Base-by-base conservation (phyloP, 2,888 invertebrate species). In the Serrognathus titanus region DNA sequence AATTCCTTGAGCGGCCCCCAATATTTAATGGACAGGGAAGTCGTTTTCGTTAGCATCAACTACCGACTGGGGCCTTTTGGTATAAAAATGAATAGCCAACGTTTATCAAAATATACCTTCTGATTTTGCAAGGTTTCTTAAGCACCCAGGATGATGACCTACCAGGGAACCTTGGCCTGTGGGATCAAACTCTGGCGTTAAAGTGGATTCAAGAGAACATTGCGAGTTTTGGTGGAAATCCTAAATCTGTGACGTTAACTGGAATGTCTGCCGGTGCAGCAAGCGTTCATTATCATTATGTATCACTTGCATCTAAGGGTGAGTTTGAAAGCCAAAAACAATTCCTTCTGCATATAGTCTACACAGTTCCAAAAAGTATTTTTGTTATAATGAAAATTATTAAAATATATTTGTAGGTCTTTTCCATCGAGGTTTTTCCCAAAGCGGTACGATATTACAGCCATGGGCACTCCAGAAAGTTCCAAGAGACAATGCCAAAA, bases 221-320 rank as follows among this genome's bases (percentile, higher is more conserved):
- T 58, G 77, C 80, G 62, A 78, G 79, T 69, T 89, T 89, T 66
- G 86, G 86, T 1, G 89, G 89, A 0, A 82, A 88, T 75, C 82
- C 86, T 2, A 80, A 83, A 37, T 83, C 83, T 59, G 79, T 89
- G 20, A 85, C 87, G 0, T 69, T 89, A 1, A 73, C 83, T 0
- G 89, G 89, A 1, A 80, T 82, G 64, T 88, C 88, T 2, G 85
- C 89, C 0, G 89, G 89, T 0, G 88, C 84, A 38, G 87, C 84
- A 2, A 85, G 88, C 63, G 87, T 87, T 0, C 87, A 88, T 71
- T 84, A 86, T 65, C 89, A 88, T 58, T 83, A 85, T 63, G 63
- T 89, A 8, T 85, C 87, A 0, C 82, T 83, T 0, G 66, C 83
- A 60, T 84, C 85, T 20, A 66, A 59, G 60, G 67, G 66, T 66